Conservation (phyloP, 2,113 vertebrate genomes). For the Phylloscopus trochiloides region DNA sequence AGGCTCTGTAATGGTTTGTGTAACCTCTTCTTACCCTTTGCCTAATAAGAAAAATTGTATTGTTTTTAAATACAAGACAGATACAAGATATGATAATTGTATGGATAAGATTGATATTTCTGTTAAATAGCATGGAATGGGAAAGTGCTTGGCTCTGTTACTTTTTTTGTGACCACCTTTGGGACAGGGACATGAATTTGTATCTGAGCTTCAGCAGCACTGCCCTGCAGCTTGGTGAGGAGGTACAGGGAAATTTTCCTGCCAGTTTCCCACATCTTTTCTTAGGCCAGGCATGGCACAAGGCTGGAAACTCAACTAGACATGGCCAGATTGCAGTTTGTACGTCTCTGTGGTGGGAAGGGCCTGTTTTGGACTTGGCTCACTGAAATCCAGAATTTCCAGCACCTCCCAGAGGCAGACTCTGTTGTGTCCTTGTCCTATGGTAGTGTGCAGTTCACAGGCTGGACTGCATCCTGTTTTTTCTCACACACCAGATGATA, state of each 20-base stretch:
- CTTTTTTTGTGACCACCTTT: not conserved
- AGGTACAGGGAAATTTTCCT: not conserved
- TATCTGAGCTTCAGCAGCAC: not conserved
- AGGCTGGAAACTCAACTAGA: not conserved
- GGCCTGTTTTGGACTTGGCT: no score
- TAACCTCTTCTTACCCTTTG: constrained; percentile 64
- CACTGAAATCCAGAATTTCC: not conserved
- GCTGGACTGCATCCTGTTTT: accelerated
- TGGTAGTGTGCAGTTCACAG: accelerated
- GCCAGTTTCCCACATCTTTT: not conserved
- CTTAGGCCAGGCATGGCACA: not conserved
- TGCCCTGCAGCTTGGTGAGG: accelerated
- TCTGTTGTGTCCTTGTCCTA: not conserved
- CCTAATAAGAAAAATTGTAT: constrained; percentile 47
- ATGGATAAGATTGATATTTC: not conserved
- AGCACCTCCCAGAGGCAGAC: accelerated
- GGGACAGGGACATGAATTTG: not conserved
- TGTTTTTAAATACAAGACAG: constrained; percentile 8
- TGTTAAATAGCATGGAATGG: not conserved
- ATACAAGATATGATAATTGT: not conserved
- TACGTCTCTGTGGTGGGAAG: not conserved
- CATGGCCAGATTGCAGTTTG: accelerated
- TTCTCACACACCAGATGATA: accelerated
- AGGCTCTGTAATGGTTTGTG: not conserved
- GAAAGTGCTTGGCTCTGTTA: not conserved